Base-by-base conservation (phyloP, 2,113 vertebrate genomes). In the Odocoileus virginianus region DNA sequence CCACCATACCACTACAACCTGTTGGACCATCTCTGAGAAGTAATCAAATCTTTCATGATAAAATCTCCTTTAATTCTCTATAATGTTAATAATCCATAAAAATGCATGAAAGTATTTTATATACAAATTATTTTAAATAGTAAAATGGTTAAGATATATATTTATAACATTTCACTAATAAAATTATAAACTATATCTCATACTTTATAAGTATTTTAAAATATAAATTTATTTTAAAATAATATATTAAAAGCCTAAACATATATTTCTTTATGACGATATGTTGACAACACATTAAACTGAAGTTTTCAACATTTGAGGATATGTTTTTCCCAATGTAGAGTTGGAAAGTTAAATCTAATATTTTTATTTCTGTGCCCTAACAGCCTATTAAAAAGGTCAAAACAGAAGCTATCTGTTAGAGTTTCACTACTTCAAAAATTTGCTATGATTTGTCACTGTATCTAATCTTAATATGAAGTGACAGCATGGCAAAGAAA, bases 321-420 rank as follows among this genome's bases (percentile, higher is more conserved):
- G 6, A 43, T 58, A 12, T 95, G 19, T 76, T 97, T 97, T 90
- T 79, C 52, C 14, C 13, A 89, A 1, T 10, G 47, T 76, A n/a
- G 6, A 12, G 0, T 8, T 93, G 40, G 91, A 94, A 91, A 87
- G 0, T 79, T 97, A 67, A 95, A 85, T 7, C 50, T 93, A 43
- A 88, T 21, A 84, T 19, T 47, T 97, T 43, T 55, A 87, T 47
- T 96, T 64, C 1, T 92, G 3, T 91, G 27, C 58, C 52, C 33
- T 78, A 84, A 91, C 10, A 90, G 5, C 3, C 9, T 93, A n/a
- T 97, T 98, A 47, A 27, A 17, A 97, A 98, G 79, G 78, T 4
- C 40, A 95, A 95, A 95, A 87, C 25, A 96, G 2, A 85, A 58
- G 11, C 23, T 95, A 30, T 76, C 87, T 96, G 47, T 79, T 97